Base-by-base conservation (phyloP, 2,113 vertebrate genomes). In the Brachirus orientalis region DNA sequence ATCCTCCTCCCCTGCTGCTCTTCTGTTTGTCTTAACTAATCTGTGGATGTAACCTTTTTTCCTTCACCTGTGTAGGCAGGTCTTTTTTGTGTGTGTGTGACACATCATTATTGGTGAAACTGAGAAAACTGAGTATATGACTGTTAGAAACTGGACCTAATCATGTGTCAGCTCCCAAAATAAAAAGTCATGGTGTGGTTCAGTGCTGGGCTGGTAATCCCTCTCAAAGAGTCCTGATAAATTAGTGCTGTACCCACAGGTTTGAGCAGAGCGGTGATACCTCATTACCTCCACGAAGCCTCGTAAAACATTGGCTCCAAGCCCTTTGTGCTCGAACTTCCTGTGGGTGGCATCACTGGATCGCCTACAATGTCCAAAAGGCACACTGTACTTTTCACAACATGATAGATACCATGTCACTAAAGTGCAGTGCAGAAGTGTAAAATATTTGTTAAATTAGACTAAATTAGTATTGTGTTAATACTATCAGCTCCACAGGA, bases 191-290 rank as follows among this genome's bases (percentile, higher is more conserved):
- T 28, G 2, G 1, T 28, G 1, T 28, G 28, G 28, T 28, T 6
- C 20, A 28, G 40, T n/a, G 18, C 37, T 65, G 22, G 28, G 28
- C 28, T 28, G 28, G 3, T 28, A 28, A 77, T 81, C 64, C 47
- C 36, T 51, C 46, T 70, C 33, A 50, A n/a, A 43, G 22, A 69
- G 76, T 52, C 54, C 50, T 59, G 40, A 74, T 58, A 72, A 54
- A 78, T 78, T 48, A 50, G 7, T 2, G 0, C 54, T 58, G 22
- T 16, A 56, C 13, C 14, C 57, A 43, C 45, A 65, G 60, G 55
- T 41, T 19, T 6, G 51, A 28, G 51, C 38, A 16, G 43, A n/a
- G 20, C 20, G 10, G 38, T 72, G 48, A 62, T 58, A 38, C 37
- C 63, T 55, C 43, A 63, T 66, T 37, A 60, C 55, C 55, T 72